Evolutionary conservation across 2,797 vertebrate genomes (phyloP), one percentile per base, ranked within the genome.

Genomic region (Neosalanx taihuensis): DNA sequence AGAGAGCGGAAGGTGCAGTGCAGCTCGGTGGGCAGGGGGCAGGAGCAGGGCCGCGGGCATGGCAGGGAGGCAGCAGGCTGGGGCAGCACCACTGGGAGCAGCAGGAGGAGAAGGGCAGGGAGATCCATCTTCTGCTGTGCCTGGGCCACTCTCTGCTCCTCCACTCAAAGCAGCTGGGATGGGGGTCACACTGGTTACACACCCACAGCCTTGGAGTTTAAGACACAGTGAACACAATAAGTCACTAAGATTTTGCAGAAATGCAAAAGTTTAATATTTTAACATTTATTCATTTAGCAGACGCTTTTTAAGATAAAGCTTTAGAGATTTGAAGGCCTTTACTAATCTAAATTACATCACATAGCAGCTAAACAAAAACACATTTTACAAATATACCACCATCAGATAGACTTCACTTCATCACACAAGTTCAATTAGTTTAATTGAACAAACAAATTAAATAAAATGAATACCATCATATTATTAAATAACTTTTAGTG

Each of bases 1-100:
- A 99, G 82, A 35, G 96, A 97, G 59, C 96, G 93, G 79, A 98
- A 99, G 20, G 96, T 98, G 91, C 97, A 99, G 89, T 97, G 97
- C 62, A 98, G 94, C 81, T 98, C 96, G 0, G 88, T 86, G 70
- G 93, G 92, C 23, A 94, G 90, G 23, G 96, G 97, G 83, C 97
- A 99, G 78, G 96, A 87, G 23, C 97, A 99, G 1, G 92, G 90
- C 0, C 85, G 92, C 18, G 97, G 97, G 53, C 97, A 99, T 56
- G 85, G 76, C 15, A 9, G 72, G 0, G 84, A 0, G 2, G 49
- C 37, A 0, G 29, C 74, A 0, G 13, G 74, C 0, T 6, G 51
- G 51, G 85, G 79, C 66, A 85, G 60, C 12, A 67, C 72, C 75
- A 89, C 37, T 5, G 83, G 72, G 90, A 96, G 91, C 41, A 91